These are phyloP conservation scores for Psophia crepitans DNA, from an alignment of 2,113 vertebrate species.

Conservation along the genomic window DNA sequence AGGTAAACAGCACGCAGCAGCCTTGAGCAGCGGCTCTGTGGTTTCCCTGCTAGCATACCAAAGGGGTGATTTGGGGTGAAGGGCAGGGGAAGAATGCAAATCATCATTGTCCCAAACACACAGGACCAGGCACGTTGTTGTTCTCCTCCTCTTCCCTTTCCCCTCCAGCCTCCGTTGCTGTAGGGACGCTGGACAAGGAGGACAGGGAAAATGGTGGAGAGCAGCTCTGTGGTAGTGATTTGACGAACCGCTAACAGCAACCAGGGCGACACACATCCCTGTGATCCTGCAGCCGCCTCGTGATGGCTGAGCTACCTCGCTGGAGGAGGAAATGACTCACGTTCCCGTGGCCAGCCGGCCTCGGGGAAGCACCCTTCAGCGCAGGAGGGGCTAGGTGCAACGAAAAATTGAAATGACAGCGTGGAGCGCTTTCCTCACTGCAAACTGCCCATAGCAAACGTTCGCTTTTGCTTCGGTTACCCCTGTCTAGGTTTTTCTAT, in stretches of 20 bases:
- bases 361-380: background rate
- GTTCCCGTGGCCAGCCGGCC: background rate
- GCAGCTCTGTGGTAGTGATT: background rate
- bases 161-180: background rate
- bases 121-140: background rate
- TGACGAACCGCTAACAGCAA: background rate
- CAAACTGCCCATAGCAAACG: background rate
- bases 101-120: background rate
- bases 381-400: background rate
- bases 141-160: background rate
- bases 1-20: background rate
- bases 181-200: background rate
- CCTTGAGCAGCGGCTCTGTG: background rate
- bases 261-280: background rate
- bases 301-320: slow-evolving; percentile 3
- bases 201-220: background rate
- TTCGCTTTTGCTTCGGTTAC: background rate
- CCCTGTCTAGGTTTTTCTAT: background rate
- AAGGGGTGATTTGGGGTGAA: background rate
- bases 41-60: background rate
- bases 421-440: fast-evolving
- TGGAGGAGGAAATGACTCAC: slow-evolving; percentile 49
- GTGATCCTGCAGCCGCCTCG: background rate
- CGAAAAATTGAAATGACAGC: background rate
- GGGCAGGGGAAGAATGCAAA: background rate